Evolutionary conservation across 2,113 vertebrate genomes (phyloP).

Genomic region (Salvator merianae): DNA sequence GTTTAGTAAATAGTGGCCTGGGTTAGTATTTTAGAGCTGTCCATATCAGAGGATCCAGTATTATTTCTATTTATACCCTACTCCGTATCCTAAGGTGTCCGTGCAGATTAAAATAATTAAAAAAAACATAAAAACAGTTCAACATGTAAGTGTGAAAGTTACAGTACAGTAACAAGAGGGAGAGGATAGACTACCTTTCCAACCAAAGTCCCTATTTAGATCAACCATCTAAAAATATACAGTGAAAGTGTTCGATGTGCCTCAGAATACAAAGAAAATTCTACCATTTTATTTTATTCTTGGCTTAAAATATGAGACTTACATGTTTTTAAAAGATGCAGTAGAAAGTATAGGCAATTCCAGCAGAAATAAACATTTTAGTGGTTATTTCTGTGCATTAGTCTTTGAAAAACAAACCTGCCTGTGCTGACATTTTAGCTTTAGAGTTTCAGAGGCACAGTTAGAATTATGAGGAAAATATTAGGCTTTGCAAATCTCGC

Average conservation of each 20-base stretch:
- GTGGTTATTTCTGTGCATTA: neutral
- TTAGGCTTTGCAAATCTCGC: neutral
- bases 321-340: neutral
- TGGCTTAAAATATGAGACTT: conserved; percentile 34
- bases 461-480: neutral
- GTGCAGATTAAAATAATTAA: too few species aligned
- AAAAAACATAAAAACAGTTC: too few species aligned
- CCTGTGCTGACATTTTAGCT: neutral
- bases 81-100: too few species aligned
- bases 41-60: neutral
- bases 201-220: too few species aligned
- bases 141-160: too few species aligned
- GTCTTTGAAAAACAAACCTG: conserved; percentile 7
- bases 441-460: neutral
- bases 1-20: neutral
- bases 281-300: conserved; percentile 28
- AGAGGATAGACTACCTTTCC: too few species aligned
- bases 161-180: too few species aligned
- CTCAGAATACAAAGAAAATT: conserved; percentile 10
- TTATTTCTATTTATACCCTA: too few species aligned
- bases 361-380: neutral
- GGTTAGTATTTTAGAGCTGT: neutral
- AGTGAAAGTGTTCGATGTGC: neutral
- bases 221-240: too few species aligned
- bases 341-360: neutral